Evolutionary conservation across 1,140 invertebrate species (phyloP).

Genomic region (Colletes latitarsis): DNA sequence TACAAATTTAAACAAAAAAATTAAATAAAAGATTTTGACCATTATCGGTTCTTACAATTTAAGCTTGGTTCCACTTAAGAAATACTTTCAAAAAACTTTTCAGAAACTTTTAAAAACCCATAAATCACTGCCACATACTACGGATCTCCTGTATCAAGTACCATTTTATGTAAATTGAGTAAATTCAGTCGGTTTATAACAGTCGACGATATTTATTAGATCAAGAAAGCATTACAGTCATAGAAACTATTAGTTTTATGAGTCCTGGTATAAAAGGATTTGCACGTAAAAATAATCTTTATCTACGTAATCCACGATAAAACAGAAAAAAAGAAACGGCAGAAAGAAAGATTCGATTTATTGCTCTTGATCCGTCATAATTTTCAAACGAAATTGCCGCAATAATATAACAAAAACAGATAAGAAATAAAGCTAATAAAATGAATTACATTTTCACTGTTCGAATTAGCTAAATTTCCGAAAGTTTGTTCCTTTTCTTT

Average conservation of each 20-base stretch:
- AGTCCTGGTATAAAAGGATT: not conserved
- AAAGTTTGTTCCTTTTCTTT: not conserved
- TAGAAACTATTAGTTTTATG: not conserved
- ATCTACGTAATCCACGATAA: not conserved
- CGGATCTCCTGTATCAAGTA: too few relatives aligned
- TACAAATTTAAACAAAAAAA: not conserved
- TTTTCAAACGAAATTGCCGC: not conserved
- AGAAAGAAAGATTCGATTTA: not conserved
- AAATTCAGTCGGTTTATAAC: not conserved
- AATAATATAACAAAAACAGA: not conserved
- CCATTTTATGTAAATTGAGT: not conserved
- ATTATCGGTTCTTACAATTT: too few relatives aligned
- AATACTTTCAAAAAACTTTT: too few relatives aligned
- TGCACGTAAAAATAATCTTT: not conserved
- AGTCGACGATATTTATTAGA: not conserved
- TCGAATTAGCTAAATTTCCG: not conserved
- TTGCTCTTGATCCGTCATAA: not conserved
- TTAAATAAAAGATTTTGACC: too few relatives aligned
- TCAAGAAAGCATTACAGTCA: not conserved
- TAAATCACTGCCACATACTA: too few relatives aligned
- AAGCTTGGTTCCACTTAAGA: too few relatives aligned
- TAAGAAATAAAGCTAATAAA: not conserved
- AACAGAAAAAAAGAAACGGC: not conserved
- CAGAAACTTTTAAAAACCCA: too few relatives aligned
- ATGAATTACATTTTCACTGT: too few relatives aligned